A percentile compares a stretch with the other conserved stretches of the same genome.
Conservation (phyloP, 2,888 invertebrate species). For the Acanthosepion lycidas region DNA sequence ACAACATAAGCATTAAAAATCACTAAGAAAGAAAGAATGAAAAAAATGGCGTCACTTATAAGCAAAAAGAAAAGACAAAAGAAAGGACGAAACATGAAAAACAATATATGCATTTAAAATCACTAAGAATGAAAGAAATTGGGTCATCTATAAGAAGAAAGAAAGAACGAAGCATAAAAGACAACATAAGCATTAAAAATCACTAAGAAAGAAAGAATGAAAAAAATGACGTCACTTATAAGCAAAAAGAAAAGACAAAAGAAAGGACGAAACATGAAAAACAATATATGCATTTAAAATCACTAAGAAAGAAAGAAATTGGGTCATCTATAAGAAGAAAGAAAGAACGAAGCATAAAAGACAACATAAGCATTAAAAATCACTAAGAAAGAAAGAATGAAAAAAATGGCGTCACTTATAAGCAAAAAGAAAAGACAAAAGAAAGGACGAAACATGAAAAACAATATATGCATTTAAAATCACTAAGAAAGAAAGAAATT, state of each 20-base stretch:
- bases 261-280: not conserved
- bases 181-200: too few species aligned
- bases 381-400: not conserved
- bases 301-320: not conserved
- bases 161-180: not conserved
- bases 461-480: too few species aligned
- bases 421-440: not conserved
- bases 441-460: not conserved
- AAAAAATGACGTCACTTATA: not conserved
- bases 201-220: not conserved
- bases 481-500: not conserved
- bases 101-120: too few species aligned
- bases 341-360: not conserved
- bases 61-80: not conserved
- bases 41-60: not conserved
- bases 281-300: too few species aligned
- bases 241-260: not conserved
- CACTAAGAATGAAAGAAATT: not conserved
- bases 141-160: not conserved
- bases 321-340: not conserved
- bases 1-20: too few species aligned
- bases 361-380: too few species aligned
- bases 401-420: not conserved
- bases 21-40: not conserved
- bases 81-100: not conserved